Base-by-base conservation (phyloP, 2,888 invertebrate species). In the Campoplex capitator region DNA sequence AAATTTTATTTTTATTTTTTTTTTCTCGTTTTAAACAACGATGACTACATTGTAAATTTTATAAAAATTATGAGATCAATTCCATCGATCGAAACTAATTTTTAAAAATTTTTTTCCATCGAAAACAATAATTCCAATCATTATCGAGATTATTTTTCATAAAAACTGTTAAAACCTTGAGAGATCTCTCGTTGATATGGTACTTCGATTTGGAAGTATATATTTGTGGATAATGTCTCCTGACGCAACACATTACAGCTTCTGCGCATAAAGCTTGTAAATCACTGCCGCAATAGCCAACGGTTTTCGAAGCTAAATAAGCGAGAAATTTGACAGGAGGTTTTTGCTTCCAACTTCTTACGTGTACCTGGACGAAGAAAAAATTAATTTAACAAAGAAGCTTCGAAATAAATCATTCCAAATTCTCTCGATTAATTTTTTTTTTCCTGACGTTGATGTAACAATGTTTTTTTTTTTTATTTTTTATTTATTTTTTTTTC, bases 261-360 rank as follows among this genome's bases (percentile, higher is more conserved):
- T 96, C 96, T 0, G 96, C 95, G 91, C 96, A 96, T 32, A 96
- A 93, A 3, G 96, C 95, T 91, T 96, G 96, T 77, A 96, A 91
- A 93, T 96, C 96, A 54, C 96, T 96, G 38, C 96, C 96, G 92
- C 96, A 96, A 92, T 96, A 97, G 51, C 93, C 92, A 32, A 92
- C 88, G 0, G 96, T 96, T 88, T 95, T 95, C 86, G 96, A 96
- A 4, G 97, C 96, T 82, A 97, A 92, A 90, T 95, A 95, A 7
- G 94, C 92, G 7, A 97, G 88, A 89, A 96, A 95, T 65, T 95
- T 94, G 23, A 94, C 92, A 35, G 95, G 93, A 3, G 95, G 95
- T 90, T 95, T 95, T 74, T 95, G 93, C 85, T 94, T 95, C 95
- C 95, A 95, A 82, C 92, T 92, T 88, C 92, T 93, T 3, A 95